phyloP scores from a whole-genome alignment of 2,888 invertebrate species.

The Drosophila lutescens region DNA sequence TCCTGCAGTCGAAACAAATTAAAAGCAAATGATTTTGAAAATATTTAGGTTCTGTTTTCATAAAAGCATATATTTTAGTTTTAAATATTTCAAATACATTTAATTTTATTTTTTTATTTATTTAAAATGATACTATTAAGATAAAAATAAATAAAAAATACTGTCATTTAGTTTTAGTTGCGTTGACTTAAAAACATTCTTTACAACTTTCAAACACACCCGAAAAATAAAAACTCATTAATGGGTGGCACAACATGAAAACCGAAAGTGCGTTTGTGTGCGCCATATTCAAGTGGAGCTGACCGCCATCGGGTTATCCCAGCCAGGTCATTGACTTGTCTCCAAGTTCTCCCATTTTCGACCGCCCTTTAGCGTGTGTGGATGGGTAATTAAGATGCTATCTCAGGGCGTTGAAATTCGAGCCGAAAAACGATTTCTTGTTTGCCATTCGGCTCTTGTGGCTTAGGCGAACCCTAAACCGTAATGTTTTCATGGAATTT shows the following conservation, averaged over 20 bases:
- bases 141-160: too few relatives aligned
- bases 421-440: conserved; percentile 43
- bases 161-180: too few relatives aligned
- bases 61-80: too few relatives aligned
- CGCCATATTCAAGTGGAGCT: conserved; percentile 54
- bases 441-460: conserved; percentile 30
- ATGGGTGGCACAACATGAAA: not conserved
- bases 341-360: not conserved
- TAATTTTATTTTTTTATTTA: too few relatives aligned
- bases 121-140: too few relatives aligned
- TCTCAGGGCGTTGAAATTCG: conserved; percentile 60
- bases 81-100: too few relatives aligned
- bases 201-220: not conserved
- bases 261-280: conserved; percentile 26
- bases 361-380: conserved; percentile 14
- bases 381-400: conserved; percentile 68
- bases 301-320: conserved; percentile 16
- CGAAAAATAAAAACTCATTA: not conserved
- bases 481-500: conserved; percentile 6
- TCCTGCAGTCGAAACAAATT: too few relatives aligned
- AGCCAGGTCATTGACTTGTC: conserved; percentile 42
- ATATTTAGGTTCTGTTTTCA: too few relatives aligned
- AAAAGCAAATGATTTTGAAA: too few relatives aligned
- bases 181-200: not conserved
- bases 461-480: conserved; percentile 19